These are phyloP conservation scores for Nasonia vitripennis DNA, from an alignment of 1,140 invertebrate species.

Conservation along the genomic window DNA sequence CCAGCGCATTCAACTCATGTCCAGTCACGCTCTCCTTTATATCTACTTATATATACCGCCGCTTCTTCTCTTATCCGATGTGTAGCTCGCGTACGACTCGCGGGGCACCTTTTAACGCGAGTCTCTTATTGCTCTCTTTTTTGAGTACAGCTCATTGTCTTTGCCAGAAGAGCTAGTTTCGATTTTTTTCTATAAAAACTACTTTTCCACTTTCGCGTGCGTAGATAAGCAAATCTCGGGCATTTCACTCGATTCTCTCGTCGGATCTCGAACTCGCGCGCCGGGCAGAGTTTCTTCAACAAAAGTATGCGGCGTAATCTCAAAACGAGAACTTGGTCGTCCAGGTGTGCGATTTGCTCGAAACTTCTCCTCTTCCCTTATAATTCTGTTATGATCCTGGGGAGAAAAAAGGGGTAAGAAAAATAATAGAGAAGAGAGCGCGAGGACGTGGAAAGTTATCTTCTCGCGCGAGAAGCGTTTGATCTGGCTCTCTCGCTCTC, in stretches of 20 bases:
- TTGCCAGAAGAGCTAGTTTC: too few relatives aligned
- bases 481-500: not conserved
- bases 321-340: not conserved
- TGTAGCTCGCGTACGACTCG: not conserved
- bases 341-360: not conserved
- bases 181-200: too few relatives aligned
- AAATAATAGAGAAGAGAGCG: slow-evolving; percentile 1
- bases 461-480: slow-evolving; percentile 22
- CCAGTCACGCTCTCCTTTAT: slow-evolving; percentile 72
- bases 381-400: slow-evolving; percentile 1
- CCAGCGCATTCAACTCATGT: slow-evolving; percentile 72
- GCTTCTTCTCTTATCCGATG: not conserved
- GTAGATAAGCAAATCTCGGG: not conserved
- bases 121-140: too few relatives aligned
- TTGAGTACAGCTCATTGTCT: too few relatives aligned
- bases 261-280: too few relatives aligned
- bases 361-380: slow-evolving; percentile 1
- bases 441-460: slow-evolving; percentile 13
- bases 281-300: not conserved
- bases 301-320: not conserved
- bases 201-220: not conserved
- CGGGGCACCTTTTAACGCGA: not conserved
- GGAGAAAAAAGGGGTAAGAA: slow-evolving; percentile 2
- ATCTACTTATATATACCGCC: slow-evolving; percentile 65
- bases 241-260: too few relatives aligned